phyloP scores from a whole-genome alignment of 1,140 invertebrate genomes.

The Nasonia longicornis region DNA sequence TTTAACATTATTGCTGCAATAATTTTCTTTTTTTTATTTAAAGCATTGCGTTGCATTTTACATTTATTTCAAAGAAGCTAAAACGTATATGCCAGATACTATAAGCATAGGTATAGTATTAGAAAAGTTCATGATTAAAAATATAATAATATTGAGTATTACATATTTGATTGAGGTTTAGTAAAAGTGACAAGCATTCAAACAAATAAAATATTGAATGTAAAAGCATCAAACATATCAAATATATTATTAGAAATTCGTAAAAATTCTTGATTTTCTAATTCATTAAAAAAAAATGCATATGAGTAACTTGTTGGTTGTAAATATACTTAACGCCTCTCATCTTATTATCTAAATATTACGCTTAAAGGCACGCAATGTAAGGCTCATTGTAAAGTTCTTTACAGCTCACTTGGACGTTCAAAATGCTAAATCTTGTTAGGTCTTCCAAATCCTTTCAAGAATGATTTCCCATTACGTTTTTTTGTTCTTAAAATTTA shows the following conservation, averaged over 20 bases:
- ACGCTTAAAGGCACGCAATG: slow-evolving; percentile 37
- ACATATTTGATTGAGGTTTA: too few relatives aligned
- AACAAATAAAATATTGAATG: too few relatives aligned
- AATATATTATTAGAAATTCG: not conserved
- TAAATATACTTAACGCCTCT: slow-evolving; percentile 23
- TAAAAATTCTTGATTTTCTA: not conserved
- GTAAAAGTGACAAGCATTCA: too few relatives aligned
- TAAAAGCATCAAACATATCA: too few relatives aligned
- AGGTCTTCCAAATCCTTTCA: not conserved
- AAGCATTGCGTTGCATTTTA: too few relatives aligned
- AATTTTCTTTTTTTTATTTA: too few relatives aligned
- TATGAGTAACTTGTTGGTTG: not conserved
- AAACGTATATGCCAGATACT: too few relatives aligned
- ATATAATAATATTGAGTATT: too few relatives aligned
- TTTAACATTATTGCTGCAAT: too few relatives aligned
- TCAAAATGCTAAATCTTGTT: slow-evolving; percentile 27
- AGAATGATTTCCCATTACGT: not conserved
- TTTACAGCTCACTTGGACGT: slow-evolving; percentile 18
- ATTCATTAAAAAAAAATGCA: not conserved
- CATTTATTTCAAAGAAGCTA: too few relatives aligned
- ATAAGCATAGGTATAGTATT: too few relatives aligned
- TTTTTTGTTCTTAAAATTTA: not conserved
- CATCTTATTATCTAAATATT: slow-evolving; percentile 23
- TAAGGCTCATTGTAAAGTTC: slow-evolving; percentile 37
- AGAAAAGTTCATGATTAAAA: too few relatives aligned